Conservation (phyloP, 2,797 vertebrate genomes). For the Onychomys torridus region DNA sequence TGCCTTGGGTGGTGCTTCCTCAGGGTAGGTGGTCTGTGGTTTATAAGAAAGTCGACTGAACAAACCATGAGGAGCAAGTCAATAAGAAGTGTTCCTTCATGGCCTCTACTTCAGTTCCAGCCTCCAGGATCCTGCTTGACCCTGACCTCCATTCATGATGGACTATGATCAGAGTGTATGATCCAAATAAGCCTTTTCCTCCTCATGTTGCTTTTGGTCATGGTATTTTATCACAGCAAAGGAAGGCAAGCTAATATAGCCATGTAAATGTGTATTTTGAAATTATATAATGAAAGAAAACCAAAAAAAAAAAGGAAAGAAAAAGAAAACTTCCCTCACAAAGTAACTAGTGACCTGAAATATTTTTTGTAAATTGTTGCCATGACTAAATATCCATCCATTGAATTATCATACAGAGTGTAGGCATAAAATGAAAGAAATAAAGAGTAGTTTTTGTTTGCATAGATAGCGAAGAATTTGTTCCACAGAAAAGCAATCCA, state of each 20-base stretch:
- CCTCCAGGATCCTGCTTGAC: background rate
- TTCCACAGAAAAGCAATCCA: background rate
- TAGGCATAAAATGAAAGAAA: background rate
- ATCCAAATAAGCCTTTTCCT: background rate
- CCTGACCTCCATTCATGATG: background rate
- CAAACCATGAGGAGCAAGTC: background rate
- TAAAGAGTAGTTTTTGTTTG: slow-evolving; percentile 19
- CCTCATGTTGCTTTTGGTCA: background rate
- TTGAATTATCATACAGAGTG: slow-evolving; percentile 27
- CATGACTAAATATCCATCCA: background rate
- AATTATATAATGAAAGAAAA: background rate
- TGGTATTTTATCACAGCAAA: background rate
- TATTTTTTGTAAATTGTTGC: slow-evolving; percentile 14
- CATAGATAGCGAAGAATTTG: slow-evolving; percentile 2
- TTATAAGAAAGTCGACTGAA: background rate
- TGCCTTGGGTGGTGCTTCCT: background rate
- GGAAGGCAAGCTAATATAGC: background rate
- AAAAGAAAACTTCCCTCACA: background rate
- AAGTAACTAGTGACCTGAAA: slow-evolving; percentile 41
- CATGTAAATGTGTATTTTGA: background rate
- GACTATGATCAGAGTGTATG: background rate
- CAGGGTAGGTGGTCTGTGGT: background rate
- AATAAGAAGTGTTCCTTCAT: background rate
- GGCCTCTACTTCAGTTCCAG: background rate
- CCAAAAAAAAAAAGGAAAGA: background rate